Base-by-base conservation (phyloP, 1,140 invertebrate species). In the Pseudobourletiella spinata region DNA sequence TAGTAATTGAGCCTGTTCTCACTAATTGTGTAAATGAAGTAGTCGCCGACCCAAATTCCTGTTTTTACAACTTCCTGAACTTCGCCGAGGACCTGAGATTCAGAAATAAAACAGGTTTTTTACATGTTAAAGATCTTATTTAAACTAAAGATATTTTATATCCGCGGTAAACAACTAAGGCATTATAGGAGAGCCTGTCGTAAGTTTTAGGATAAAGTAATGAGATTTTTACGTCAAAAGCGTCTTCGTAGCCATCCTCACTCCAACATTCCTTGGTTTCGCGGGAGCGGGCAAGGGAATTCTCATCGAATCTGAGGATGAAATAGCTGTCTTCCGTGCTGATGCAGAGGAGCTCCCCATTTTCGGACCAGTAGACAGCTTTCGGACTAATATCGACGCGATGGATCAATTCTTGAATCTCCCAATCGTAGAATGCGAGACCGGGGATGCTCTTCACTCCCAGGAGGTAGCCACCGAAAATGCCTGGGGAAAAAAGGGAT, bases 11-110 rank as follows among this genome's bases (percentile, higher is more conserved):
- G 86, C 58, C 96, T 82, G 77, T 99, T 98, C 0, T 97, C 86
- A 56, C 88, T 86, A 76, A 98, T 99, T 0, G 96, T 99, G 77
- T 99, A 99, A 64, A 99, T 98, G 74, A 99, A 99, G 75, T 95
- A 99, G 76, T 99, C 95, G 3, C 96, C 96, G 35, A 99, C 89
- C 97, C 97, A 99, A 14, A 97, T 75, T 14, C 94, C 97, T 2
- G 96, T 99, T 73, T 91, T 93, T 0, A 99, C 95, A 14, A 82
- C 80, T 77, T 99, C 97, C 64, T 85, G 87, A 57, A 95, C 86
- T 76, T 96, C 93, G 18, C 84, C 85, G 3, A 91, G 77, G 56
- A 91, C 86, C 84, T 89, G 73, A n/a, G n/a, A n/a, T n/a, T n/a
- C n/a, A n/a, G n/a, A n/a, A n/a, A n/a, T n/a, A n/a, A n/a, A n/a